Evolutionary conservation across 1,140 invertebrate genomes (phyloP), one percentile per base, ranked within the genome.

Genomic region (Eumeta japonica): DNA sequence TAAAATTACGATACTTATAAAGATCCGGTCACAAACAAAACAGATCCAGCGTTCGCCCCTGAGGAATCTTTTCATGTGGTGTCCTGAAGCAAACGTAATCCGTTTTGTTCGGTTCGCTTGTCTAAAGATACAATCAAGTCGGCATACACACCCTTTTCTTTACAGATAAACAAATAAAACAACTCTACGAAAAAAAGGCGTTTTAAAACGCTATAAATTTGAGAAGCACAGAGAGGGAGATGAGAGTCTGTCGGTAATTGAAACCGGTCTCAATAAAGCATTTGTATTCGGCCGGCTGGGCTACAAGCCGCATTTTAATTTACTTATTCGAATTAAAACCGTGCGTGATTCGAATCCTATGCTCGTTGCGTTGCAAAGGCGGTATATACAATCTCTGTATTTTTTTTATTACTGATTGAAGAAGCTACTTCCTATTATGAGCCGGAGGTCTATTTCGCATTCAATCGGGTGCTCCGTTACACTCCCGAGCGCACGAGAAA

Each of bases 271-370:
- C 20, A 56, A 61, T 57, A 64, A 57, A 70, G 55, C 63, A 70
- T 73, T 73, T 73, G 68, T 73, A 73, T 73, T 73, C 68, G 68
- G 63, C 66, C 55, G 45, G 46, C 38, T 42, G 28, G 28, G 44
- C 45, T 47, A 48, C 52, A 54, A 43, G 68, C 68, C 68, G 53
- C 65, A 64, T 66, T 70, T 73, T 73, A 73, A 73, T 73, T 73
- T 73, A 73, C 68, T 73, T 70, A 68, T 55, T 56, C 48, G 62
- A 66, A 72, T 72, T 72, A 72, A 72, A 67, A 72, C 31, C 58
- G 65, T 56, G 63, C 67, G 67, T 72, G 67, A 58, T 72, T 57
- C 56, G 65, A 67, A 67, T 67, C 37, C 48, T 45, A 66, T 55
- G 45, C 37, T 30, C 58, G 57, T 58, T 50, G 60, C 34, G 51